phyloP scores from a whole-genome alignment of 2,797 vertebrate species.

The Kryptopterus vitreolus region DNA sequence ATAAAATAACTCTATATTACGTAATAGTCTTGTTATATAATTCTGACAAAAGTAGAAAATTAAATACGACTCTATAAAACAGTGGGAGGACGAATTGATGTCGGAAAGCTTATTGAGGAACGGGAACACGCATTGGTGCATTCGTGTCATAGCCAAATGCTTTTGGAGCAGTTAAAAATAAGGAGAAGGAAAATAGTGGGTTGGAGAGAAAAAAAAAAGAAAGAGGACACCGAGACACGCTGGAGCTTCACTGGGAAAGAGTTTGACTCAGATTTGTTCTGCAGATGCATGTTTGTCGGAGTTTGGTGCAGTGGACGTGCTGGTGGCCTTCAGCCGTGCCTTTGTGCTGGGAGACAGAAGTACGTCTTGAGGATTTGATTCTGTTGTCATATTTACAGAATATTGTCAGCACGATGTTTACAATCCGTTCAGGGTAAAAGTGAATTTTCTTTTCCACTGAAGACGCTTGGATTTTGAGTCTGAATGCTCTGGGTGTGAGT shows the following conservation, averaged over 20 bases:
- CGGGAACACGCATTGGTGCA: conserved; percentile 28
- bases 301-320: conserved; percentile 45
- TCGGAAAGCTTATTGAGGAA: conserved; percentile 47
- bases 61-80: conserved; percentile 56
- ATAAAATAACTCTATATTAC: conserved; percentile 55
- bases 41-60: conserved; percentile 53
- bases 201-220: no score
- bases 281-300: conserved; percentile 6
- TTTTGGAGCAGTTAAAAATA: conserved; percentile 38
- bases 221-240: conserved; percentile 1
- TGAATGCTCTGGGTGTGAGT: conserved; percentile 25
- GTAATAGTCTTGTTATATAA: conserved; percentile 46
- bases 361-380: conserved; percentile 33
- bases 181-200: background rate
- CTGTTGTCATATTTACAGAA: conserved; percentile 52
- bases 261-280: conserved; percentile 20
- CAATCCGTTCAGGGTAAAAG: conserved; percentile 12
- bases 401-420: conserved; percentile 28
- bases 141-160: conserved; percentile 32
- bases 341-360: conserved; percentile 30
- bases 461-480: conserved; percentile 34
- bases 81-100: conserved; percentile 30
- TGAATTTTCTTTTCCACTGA: conserved; percentile 24
- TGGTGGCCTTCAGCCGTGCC: conserved; percentile 31
- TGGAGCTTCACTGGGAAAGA: conserved; percentile 1